Percentiles rank a stretch among this genome's conserved stretches.
Conservation (phyloP, 1,140 invertebrate genomes). For the Ceratina japonica region DNA sequence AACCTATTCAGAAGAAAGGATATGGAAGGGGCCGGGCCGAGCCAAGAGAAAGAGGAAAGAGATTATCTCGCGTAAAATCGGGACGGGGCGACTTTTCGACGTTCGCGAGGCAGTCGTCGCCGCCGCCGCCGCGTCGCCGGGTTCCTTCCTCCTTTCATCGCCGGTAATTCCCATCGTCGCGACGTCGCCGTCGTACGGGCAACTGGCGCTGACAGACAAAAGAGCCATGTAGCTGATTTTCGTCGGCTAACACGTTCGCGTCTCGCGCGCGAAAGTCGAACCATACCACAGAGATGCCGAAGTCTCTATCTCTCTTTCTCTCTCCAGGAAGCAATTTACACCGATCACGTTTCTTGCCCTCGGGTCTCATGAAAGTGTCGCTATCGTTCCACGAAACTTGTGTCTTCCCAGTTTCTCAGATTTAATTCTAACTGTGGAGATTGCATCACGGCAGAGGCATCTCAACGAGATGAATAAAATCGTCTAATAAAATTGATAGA, state of each 20-base stretch:
- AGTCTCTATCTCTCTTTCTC: too few species aligned
- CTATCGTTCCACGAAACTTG: not conserved
- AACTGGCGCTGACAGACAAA: slow-evolving; percentile 45
- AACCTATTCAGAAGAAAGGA: not conserved
- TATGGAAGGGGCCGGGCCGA: not conserved
- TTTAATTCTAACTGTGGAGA: too few species aligned
- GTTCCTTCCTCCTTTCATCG: slow-evolving; percentile 58
- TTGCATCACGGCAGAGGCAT: too few species aligned
- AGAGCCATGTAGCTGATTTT: slow-evolving; percentile 37
- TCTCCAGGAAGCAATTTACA: slow-evolving; percentile 16
- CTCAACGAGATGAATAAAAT: too few species aligned
- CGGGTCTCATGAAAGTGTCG: not conserved
- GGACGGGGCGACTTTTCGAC: slow-evolving; percentile 51
- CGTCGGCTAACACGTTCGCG: slow-evolving; percentile 28
- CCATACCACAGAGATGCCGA: too few species aligned
- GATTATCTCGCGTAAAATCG: slow-evolving; percentile 60
- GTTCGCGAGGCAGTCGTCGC: slow-evolving; percentile 49
- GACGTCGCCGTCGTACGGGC: slow-evolving; percentile 36
- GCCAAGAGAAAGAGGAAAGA: slow-evolving; percentile 39
- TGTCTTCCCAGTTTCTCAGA: not conserved
- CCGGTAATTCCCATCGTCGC: slow-evolving; percentile 41
- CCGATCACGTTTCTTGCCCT: slow-evolving; percentile 8
- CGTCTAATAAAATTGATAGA: too few species aligned
- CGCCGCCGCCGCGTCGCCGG: slow-evolving; percentile 38
- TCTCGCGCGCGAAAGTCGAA: slow-evolving; percentile 14